Percentiles rank a stretch among this genome's conserved stretches.
These are phyloP conservation scores for Tringa solitaria DNA, from an alignment of 2,113 vertebrate species.

Conservation along the genomic window DNA sequence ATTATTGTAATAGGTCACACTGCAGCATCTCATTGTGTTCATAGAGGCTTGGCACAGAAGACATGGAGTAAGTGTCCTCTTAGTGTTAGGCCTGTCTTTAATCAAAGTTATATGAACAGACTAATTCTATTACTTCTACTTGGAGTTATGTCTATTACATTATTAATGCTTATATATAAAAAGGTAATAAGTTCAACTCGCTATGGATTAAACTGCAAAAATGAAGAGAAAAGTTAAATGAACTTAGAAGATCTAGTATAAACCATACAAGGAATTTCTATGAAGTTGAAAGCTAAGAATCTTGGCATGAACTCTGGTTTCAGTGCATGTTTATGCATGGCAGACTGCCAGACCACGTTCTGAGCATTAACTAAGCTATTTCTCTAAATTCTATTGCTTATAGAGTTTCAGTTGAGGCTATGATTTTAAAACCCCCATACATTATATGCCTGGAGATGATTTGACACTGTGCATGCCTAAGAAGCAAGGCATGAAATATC, in stretches of 20 bases:
- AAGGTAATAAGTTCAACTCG: slow-evolving; percentile 40
- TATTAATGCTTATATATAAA: slow-evolving; percentile 47
- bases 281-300: neutral
- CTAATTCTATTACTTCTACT: slow-evolving; percentile 33
- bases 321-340: slow-evolving; percentile 20
- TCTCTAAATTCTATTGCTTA: slow-evolving; percentile 33
- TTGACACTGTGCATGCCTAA: neutral
- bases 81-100: neutral
- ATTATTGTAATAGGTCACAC: neutral
- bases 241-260: neutral
- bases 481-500: neutral
- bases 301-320: slow-evolving; percentile 23
- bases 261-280: neutral
- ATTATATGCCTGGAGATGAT: neutral
- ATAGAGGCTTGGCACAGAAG: neutral
- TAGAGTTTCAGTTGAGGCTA: slow-evolving; percentile 2
- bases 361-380: slow-evolving; percentile 45
- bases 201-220: slow-evolving; percentile 12
- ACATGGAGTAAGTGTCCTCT: neutral
- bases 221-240: neutral
- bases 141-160: slow-evolving; percentile 7
- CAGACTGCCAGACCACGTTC: slow-evolving; percentile 45
- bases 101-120: slow-evolving; percentile 2
- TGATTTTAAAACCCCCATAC: neutral
- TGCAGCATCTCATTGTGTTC: neutral